phyloP scores from a whole-genome alignment of 2,113 vertebrate genomes.

The Oreotrochilus melanogaster region DNA sequence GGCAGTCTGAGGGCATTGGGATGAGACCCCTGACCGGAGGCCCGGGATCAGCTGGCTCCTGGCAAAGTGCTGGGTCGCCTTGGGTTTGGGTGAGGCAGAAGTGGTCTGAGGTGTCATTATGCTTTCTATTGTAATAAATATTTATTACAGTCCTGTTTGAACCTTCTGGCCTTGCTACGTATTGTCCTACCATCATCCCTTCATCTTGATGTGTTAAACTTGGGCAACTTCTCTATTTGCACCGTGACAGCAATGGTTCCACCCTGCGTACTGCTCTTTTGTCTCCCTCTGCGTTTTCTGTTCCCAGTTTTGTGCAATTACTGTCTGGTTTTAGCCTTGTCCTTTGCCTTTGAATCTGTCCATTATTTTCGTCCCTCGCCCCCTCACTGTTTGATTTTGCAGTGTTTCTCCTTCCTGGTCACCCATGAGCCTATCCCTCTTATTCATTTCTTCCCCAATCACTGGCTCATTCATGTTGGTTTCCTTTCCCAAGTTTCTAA shows the following conservation, averaged over 20 bases:
- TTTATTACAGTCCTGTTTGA: not conserved
- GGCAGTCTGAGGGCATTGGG: accelerated
- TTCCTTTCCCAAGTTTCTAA: not conserved
- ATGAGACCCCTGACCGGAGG: accelerated
- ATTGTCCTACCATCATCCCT: not conserved
- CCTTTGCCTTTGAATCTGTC: not conserved
- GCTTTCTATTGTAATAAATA: accelerated
- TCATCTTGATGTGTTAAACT: not conserved
- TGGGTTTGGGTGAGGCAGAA: too few species aligned
- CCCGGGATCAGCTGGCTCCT: not conserved
- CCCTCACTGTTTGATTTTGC: not conserved
- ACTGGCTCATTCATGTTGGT: not conserved
- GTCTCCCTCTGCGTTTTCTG: not conserved
- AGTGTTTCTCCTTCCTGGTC: not conserved
- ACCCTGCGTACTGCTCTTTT: not conserved
- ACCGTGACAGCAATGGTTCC: accelerated
- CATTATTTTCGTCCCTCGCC: not conserved
- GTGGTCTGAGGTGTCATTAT: not conserved
- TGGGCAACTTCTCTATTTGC: accelerated
- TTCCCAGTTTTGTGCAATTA: not conserved
- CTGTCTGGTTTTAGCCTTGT: not conserved
- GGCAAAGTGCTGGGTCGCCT: accelerated
- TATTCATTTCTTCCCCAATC: accelerated
- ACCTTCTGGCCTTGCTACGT: not conserved
- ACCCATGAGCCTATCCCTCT: not conserved